Conservation (phyloP, 2,797 vertebrate species). For the Acropternis orthonyx region DNA sequence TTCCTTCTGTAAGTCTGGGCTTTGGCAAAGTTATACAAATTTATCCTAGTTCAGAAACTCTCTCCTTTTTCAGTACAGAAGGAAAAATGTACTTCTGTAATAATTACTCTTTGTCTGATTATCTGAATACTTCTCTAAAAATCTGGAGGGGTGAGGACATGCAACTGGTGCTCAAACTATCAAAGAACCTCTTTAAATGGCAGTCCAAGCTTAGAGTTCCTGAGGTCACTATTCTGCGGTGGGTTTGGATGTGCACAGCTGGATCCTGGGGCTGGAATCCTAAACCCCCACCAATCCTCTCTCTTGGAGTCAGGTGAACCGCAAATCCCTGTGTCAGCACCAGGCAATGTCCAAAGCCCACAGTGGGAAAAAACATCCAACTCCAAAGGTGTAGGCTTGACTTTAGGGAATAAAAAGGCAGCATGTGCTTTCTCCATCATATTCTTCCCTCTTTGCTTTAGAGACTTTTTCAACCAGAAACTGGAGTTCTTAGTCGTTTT, state of each 20-base stretch:
- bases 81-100: neutral
- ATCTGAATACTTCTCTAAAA: neutral
- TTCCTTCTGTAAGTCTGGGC: neutral
- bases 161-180: slow-evolving; percentile 4
- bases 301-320: no score
- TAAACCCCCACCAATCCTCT: no score
- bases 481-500: neutral
- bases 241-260: neutral
- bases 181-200: neutral
- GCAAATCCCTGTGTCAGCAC: no score
- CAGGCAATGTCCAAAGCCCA: neutral
- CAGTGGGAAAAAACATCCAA: fast-evolving
- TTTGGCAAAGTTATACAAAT: neutral
- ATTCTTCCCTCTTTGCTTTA: neutral
- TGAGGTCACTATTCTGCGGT: fast-evolving
- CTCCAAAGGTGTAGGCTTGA: neutral
- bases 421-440: neutral
- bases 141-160: fast-evolving
- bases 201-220: neutral
- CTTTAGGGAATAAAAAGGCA: neutral
- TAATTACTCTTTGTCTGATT: neutral
- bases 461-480: neutral
- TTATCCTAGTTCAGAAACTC: neutral
- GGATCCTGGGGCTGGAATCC: neutral
- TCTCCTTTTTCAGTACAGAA: neutral